Conservation (phyloP, 1,140 invertebrate genomes). For the Drosophila nebulosa region DNA sequence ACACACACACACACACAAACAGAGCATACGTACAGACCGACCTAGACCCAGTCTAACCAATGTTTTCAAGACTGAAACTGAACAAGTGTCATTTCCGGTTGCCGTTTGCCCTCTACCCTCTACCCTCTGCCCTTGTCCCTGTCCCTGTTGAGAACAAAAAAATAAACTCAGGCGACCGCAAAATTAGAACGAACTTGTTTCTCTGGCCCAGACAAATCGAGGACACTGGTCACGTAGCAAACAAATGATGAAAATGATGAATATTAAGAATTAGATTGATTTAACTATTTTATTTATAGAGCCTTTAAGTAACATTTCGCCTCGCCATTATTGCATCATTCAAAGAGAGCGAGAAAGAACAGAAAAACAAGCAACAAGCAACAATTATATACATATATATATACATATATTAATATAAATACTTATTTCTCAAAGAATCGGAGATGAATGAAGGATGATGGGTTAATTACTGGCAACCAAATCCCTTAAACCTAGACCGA, state of each 20-base stretch:
- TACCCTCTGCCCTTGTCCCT: neutral
- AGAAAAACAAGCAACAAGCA: neutral
- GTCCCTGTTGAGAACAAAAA: neutral
- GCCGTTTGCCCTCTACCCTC: too few species aligned
- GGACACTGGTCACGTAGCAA: neutral
- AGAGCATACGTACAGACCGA: neutral
- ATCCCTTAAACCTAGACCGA: neutral
- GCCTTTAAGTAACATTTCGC: neutral
- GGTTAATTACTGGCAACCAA: neutral
- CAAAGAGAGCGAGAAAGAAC: neutral
- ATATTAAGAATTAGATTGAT: neutral
- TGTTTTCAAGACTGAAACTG: neutral
- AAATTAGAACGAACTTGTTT: neutral
- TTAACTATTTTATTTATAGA: neutral
- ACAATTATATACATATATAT: neutral
- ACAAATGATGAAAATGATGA: neutral
- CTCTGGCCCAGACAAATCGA: neutral
- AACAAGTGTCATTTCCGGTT: constrained; percentile 12
- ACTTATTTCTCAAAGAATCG: neutral
- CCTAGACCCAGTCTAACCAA: neutral
- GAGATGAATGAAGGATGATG: neutral
- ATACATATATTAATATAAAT: neutral
- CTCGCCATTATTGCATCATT: neutral
- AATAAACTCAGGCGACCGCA: neutral
- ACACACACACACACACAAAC: constrained; percentile 19